Conservation (phyloP, 2,797 vertebrate genomes). For the Uromys caudimaculatus region DNA sequence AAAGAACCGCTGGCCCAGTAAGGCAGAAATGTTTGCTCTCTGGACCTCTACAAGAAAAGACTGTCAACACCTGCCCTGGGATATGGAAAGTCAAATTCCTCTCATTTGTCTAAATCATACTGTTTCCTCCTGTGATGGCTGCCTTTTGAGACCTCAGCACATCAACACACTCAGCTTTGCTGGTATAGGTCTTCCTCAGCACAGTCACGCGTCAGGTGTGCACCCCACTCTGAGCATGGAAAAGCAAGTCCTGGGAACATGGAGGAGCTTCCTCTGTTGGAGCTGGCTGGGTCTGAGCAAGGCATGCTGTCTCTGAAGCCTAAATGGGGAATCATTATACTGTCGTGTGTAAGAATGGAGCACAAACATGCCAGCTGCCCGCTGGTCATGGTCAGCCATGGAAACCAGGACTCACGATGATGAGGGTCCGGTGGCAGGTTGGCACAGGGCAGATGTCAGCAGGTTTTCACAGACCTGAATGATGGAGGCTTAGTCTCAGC, state of each 20-base stretch:
- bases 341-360: neutral
- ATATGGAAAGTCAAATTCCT: neutral
- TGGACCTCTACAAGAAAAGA: neutral
- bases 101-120: neutral
- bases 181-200: neutral
- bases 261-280: neutral
- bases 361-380: rapidly evolving
- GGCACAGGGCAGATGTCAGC: neutral
- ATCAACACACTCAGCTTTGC: neutral
- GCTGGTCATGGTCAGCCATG: rapidly evolving
- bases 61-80: neutral
- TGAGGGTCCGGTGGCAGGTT: neutral
- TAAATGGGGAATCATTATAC: neutral
- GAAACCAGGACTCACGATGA: neutral
- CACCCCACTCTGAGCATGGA: neutral
- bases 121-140: neutral
- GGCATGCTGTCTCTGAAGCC: neutral
- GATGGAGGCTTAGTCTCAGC: neutral
- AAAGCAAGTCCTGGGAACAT: conserved; percentile 1
- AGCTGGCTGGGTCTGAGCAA: neutral
- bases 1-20: neutral
- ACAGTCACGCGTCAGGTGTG: neutral
- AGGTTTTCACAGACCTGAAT: neutral
- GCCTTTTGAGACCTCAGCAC: neutral
- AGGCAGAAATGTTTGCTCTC: neutral